Percentiles rank a stretch among this genome's conserved stretches.
Conservation (phyloP, 1,140 invertebrate species). For the Drosophila bipectinata region DNA sequence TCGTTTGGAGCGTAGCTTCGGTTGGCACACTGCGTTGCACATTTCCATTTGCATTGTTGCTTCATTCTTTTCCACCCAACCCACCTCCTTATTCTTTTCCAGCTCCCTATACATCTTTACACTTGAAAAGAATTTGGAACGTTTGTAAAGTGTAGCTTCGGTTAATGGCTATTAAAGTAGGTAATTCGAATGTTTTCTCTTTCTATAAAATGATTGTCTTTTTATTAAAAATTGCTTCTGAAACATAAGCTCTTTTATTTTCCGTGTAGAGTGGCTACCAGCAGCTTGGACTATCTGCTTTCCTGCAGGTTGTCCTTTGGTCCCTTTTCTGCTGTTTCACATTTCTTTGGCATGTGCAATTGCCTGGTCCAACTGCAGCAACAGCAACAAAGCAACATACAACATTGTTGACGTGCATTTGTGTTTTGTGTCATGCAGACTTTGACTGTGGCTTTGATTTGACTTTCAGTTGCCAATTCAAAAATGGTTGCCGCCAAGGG, state of each 20-base stretch:
- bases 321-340: conserved; percentile 19
- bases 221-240: not conserved
- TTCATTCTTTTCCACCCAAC: conserved; percentile 5
- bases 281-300: conserved; percentile 26
- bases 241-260: not conserved
- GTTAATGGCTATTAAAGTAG: no score
- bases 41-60: conserved; percentile 71
- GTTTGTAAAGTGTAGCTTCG: no score
- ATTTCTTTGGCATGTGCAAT: conserved; percentile 40
- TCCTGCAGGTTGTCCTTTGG: conserved; percentile 33
- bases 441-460: conserved; percentile 64
- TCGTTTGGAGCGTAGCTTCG: conserved; percentile 60
- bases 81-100: not conserved
- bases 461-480: conserved; percentile 67
- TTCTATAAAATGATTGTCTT: no score
- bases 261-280: not conserved
- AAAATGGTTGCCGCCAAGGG: conserved; percentile 24
- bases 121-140: not conserved
- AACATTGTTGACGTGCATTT: conserved; percentile 61
- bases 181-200: no score
- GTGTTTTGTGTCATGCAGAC: conserved; percentile 27
- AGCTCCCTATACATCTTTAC: conserved; percentile 1
- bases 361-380: conserved; percentile 24
- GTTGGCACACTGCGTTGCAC: conserved; percentile 44
- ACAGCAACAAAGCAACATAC: conserved; percentile 11